These are phyloP conservation scores for Emydoidea blandingii DNA, from an alignment of 2,797 vertebrate species.

Conservation along the genomic window DNA sequence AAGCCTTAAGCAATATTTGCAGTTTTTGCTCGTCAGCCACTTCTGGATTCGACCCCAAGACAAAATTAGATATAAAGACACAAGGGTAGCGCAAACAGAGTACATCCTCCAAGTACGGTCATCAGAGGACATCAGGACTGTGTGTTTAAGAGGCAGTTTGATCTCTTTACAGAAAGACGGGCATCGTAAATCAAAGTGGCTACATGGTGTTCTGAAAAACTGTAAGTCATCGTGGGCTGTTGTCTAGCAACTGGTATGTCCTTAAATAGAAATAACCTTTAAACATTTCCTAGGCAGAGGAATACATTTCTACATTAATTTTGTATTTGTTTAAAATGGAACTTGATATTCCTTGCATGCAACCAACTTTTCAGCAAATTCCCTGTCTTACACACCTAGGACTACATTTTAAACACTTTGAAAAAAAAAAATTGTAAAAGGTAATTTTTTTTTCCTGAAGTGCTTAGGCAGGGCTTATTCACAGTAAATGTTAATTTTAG, in stretches of 20 bases:
- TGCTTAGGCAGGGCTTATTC: not conserved
- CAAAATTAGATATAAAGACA: not conserved
- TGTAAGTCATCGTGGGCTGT: not conserved
- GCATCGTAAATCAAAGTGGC: not conserved
- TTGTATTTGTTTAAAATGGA: not conserved
- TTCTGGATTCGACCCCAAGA: not conserved
- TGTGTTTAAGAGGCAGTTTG: not conserved
- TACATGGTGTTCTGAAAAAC: not conserved
- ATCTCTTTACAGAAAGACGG: not conserved
- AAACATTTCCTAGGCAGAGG: not conserved
- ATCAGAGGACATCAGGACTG: fast-evolving
- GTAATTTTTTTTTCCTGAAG: slow-evolving; percentile 20
- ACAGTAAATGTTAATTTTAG: not conserved
- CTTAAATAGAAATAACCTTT: not conserved
- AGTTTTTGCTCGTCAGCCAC: not conserved
- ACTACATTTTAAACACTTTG: not conserved
- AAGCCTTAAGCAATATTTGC: not conserved
- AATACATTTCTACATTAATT: not conserved
- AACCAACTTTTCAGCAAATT: not conserved
- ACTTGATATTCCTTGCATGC: not conserved
- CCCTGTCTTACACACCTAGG: not conserved
- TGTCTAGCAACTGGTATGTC: not conserved
- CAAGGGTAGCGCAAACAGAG: not conserved
- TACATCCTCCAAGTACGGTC: not conserved
- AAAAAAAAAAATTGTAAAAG: not conserved